Evolutionary conservation across 2,888 invertebrate genomes (phyloP).

Genomic region (Drosophila percnosoma): DNA sequence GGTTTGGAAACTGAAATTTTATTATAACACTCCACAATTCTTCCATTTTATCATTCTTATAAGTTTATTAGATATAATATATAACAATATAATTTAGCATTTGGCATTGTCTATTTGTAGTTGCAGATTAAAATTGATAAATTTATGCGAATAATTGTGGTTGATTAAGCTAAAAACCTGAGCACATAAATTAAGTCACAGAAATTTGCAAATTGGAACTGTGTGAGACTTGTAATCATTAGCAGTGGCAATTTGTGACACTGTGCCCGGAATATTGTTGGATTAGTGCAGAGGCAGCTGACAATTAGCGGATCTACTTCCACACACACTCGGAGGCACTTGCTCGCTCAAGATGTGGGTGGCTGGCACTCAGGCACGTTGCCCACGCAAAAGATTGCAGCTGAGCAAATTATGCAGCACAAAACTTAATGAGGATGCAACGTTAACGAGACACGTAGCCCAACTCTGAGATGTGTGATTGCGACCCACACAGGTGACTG

Average conservation of each 20-base stretch:
- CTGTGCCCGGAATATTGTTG: constrained; percentile 61
- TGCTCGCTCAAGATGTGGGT: constrained; percentile 59
- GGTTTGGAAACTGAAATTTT: too few species aligned
- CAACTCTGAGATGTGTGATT: constrained; percentile 18
- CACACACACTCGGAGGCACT: constrained; percentile 27
- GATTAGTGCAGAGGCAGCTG: constrained; percentile 66
- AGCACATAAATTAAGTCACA: constrained; percentile 53
- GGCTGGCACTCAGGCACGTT: constrained; percentile 77
- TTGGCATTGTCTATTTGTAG: constrained; percentile 42
- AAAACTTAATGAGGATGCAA: constrained; percentile 80
- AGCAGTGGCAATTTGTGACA: constrained; percentile 56
- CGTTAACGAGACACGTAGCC: constrained; percentile 77
- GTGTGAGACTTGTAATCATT: constrained; percentile 43
- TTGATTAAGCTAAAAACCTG: constrained; percentile 11
- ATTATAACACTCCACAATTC: not conserved
- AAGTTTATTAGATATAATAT: too few species aligned
- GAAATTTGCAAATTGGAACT: constrained; percentile 26
- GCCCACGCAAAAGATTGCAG: constrained; percentile 41
- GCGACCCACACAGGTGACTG: constrained; percentile 58
- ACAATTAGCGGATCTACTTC: constrained; percentile 78
- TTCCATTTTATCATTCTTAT: not conserved
- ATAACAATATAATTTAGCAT: not conserved
- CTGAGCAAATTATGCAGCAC: constrained; percentile 73
- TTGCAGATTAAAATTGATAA: constrained; percentile 36
- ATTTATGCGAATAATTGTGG: constrained; percentile 24